Percentiles rank a stretch among this genome's conserved stretches.
phyloP scores from a whole-genome alignment of 2,113 vertebrate species.

The Calidris pugnax region DNA sequence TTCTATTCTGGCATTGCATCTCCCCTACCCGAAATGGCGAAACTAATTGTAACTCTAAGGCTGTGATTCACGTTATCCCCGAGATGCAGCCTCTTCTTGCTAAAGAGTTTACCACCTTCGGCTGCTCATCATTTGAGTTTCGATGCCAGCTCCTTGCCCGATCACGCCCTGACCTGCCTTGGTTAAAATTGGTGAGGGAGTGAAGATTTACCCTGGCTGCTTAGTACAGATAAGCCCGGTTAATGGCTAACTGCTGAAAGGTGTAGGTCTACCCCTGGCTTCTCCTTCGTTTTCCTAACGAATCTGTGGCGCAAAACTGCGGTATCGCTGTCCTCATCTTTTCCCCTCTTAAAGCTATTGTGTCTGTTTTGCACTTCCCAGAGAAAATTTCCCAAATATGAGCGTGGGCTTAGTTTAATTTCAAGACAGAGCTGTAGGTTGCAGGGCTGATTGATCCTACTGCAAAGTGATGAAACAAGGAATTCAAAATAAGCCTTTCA shows the following conservation, averaged over 20 bases:
- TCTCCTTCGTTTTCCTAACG: neutral
- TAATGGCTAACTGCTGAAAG: neutral
- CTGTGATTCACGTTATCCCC: neutral
- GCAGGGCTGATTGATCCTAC: neutral
- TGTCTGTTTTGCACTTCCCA: rapidly evolving
- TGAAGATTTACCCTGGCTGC: neutral
- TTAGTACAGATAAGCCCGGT: neutral
- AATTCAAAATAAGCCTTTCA: neutral
- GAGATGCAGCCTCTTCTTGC: neutral
- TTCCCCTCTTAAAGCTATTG: neutral
- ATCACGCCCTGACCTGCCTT: neutral
- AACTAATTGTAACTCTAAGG: neutral
- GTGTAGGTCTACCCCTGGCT: neutral
- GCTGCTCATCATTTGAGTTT: neutral
- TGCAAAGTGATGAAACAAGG: neutral
- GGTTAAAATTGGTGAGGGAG: neutral
- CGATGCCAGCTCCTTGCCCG: neutral
- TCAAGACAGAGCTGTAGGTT: neutral
- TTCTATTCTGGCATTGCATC: neutral
- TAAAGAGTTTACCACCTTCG: constrained; percentile 2
- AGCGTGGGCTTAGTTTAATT: neutral
- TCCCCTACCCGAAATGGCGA: neutral
- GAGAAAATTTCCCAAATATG: rapidly evolving
- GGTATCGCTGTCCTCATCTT: neutral
- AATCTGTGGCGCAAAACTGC: neutral